Evolutionary conservation across 2,797 vertebrate species (phyloP).

Genomic region (Orientallactaga sibirica): DNA sequence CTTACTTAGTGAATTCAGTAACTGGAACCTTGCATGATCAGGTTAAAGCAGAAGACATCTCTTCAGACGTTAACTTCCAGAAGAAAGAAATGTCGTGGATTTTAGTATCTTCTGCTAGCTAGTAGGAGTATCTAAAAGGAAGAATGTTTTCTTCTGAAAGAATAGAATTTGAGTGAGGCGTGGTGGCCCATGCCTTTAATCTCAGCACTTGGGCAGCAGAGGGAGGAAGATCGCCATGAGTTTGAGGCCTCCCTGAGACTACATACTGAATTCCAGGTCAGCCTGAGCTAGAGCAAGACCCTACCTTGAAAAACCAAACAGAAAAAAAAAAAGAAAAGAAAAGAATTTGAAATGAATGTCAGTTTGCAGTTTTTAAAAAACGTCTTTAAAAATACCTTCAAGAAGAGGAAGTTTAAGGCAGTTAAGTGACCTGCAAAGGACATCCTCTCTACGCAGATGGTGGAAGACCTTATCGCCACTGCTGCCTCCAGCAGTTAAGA

Average conservation of each 20-base stretch:
- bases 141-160: neutral
- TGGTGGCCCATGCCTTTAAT: no score
- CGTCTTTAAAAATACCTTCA: neutral
- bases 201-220: no score
- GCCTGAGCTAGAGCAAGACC: no score
- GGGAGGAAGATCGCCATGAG: no score
- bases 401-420: neutral
- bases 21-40: neutral
- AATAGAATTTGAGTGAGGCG: no score
- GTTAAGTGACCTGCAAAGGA: neutral
- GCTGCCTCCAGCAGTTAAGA: neutral
- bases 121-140: neutral
- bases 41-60: no score
- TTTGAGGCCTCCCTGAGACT: no score
- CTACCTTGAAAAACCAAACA: no score
- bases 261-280: no score
- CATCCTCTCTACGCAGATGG: neutral
- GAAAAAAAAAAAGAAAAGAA: neutral
- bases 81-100: constrained; percentile 20
- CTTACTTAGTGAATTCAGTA: neutral
- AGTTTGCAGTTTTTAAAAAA: neutral
- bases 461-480: neutral
- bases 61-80: neutral
- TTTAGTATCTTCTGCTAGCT: neutral
- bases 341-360: constrained; percentile 12